Base-by-base conservation (phyloP, 2,797 vertebrate genomes). In the Esox masquinongy region DNA sequence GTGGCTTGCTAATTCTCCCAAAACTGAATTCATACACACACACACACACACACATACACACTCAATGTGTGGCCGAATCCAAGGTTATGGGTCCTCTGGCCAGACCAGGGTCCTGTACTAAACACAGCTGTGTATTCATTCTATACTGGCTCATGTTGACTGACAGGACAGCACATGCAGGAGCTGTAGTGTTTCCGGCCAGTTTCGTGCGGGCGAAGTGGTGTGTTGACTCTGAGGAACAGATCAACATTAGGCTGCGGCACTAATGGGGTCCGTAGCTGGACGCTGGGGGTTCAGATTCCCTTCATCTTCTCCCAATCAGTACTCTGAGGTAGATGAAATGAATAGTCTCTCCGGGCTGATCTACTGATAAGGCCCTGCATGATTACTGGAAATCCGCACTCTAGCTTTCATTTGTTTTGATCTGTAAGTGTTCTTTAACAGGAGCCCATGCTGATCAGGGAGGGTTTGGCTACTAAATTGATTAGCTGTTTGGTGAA, bases 401-500 rank as follows among this genome's bases (percentile, higher is more conserved):
- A 86, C 89, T 85, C 81, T 89, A 87, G 87, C 89, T 94, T 95
- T 93, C 91, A 94, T 95, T 95, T 93, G 88, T 93, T 93, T 94
- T 93, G 92, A 95, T 94, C 93, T 93, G 89, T 91, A 93, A 94
- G 90, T 93, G 84, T 92, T 91, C 83, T 90, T 93, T 90, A 89
- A 92, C 86, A 90, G 90, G 88, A 84, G 89, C 87, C 83, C 87
- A 77, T 88, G 88, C 89, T 94, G 93, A 93, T 92, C 93, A 94
- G 93, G 51, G 19, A 8, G 51, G 19, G 17, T n/a, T 91, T 92
- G 79, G 90, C 91, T 95, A 56, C 91, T 94, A 96, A 97, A 96
- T 94, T 94, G 94, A 97, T 97, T 96, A 95, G 92, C 90, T 91
- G 83, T 91, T 92, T 92, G 81, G 91, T 0, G 91, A 92, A 93